phyloP scores from a whole-genome alignment of 2,888 invertebrate genomes.

The Ectemnius continuus region DNA sequence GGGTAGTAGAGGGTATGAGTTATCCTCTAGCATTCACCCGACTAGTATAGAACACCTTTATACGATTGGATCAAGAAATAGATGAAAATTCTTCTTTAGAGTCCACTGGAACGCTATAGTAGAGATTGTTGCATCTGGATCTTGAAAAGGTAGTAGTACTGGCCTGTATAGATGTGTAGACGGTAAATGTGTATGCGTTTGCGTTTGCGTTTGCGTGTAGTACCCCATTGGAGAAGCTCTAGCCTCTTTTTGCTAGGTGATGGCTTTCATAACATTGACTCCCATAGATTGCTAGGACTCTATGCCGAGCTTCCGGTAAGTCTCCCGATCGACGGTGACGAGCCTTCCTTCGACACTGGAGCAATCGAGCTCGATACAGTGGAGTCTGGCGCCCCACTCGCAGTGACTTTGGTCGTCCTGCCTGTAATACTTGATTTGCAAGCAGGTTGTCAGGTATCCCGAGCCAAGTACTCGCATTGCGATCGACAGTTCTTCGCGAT shows the following conservation, averaged over 20 bases:
- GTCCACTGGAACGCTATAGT: no score
- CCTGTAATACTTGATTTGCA: constrained; percentile 81
- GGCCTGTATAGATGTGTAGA: no score
- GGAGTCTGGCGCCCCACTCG: constrained; percentile 79
- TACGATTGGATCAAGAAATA: no score
- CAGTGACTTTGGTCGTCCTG: constrained; percentile 79
- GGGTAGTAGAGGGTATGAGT: no score
- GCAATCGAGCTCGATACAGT: constrained; percentile 80
- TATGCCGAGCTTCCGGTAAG: constrained; percentile 77
- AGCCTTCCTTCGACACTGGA: constrained; percentile 78
- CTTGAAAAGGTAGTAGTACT: no score
- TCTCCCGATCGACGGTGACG: constrained; percentile 78
- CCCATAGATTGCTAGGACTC: constrained; percentile 64
- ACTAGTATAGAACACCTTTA: no score
- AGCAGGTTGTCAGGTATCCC: constrained; percentile 78
- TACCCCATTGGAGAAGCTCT: constrained; percentile 3
- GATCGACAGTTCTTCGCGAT: constrained; percentile 78
- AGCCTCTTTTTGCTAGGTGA: constrained; percentile 28
- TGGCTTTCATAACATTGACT: constrained; percentile 44
- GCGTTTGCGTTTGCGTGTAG: no score
- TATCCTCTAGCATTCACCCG: no score
- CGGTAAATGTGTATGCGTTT: no score
- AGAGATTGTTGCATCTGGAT: no score
- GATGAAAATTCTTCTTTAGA: no score
- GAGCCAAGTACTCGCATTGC: constrained; percentile 78